Conservation (phyloP, 2,113 vertebrate genomes). For the Macquaria australasica region DNA sequence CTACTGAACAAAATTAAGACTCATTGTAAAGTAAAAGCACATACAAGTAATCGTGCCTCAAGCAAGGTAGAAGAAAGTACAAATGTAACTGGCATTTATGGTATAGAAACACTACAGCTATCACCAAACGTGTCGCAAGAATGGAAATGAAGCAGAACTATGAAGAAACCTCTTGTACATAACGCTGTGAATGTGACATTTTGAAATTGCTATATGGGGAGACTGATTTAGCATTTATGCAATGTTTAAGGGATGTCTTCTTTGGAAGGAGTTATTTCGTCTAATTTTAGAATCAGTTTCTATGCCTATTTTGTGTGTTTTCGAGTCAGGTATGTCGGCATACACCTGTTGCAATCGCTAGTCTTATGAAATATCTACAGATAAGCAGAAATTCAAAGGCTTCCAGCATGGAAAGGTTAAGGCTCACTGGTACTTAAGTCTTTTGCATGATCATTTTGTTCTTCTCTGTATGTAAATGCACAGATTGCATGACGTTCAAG, state of each 20-base stretch:
- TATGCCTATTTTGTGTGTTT: constrained; percentile 6
- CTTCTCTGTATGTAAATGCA: background rate
- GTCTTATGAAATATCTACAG: constrained; percentile 52
- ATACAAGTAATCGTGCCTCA: background rate
- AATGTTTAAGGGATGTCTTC: constrained; percentile 6
- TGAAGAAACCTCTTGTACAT: constrained; percentile 33
- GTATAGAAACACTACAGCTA: background rate
- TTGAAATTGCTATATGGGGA: background rate
- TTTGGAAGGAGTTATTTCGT: constrained; percentile 21
- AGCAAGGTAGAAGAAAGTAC: background rate
- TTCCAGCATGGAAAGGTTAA: constrained; percentile 3
- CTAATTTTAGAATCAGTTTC: constrained; percentile 33
- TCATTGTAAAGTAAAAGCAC: background rate
- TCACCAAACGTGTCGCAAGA: constrained; percentile 44
- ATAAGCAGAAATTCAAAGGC: background rate
- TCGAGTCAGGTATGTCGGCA: background rate
- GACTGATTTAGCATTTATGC: background rate
- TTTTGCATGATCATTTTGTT: background rate
- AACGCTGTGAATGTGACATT: constrained; percentile 38
- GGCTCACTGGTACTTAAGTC: background rate
- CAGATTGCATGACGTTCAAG: background rate
- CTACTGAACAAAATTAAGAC: background rate
- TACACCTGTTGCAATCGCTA: constrained; percentile 36
- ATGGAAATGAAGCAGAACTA: constrained; percentile 30
- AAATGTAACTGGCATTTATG: background rate